Conservation (phyloP, 37 sponge, comb jelly and placozoan genomes). For the Diacarnus erythraeanus region DNA sequence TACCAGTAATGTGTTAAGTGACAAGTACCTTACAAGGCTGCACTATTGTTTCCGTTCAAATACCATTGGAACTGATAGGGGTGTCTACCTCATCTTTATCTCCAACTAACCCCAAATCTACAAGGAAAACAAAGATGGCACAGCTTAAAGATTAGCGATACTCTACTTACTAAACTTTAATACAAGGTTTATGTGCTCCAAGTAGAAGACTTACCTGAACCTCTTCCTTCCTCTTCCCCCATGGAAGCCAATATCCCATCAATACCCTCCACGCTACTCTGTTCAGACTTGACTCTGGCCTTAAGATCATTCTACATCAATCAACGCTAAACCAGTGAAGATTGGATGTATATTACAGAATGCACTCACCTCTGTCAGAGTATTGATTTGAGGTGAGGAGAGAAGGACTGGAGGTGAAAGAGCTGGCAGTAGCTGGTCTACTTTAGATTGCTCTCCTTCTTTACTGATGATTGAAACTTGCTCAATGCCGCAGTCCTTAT, state of each 20-base stretch:
- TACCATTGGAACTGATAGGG: background rate
- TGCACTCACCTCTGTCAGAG: background rate
- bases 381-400: background rate
- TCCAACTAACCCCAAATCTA: background rate
- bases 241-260: constrained; percentile 28
- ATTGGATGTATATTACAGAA: too few relatives aligned
- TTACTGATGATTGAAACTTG: constrained; percentile 4
- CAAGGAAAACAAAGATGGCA: too few relatives aligned
- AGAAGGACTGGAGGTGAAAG: background rate
- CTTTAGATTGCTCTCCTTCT: background rate
- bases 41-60: background rate
- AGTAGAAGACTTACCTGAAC: too few relatives aligned
- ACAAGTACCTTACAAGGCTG: background rate
- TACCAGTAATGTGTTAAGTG: background rate
- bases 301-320: constrained; percentile 17
- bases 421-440: background rate
- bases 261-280: constrained; percentile 21
- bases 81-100: background rate
- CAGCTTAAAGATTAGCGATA: background rate
- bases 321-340: too few relatives aligned
- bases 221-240: constrained; percentile 11
- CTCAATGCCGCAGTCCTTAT: background rate
- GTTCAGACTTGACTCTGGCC: constrained; percentile 39
- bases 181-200: too few relatives aligned
- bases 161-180: too few relatives aligned